Conservation (phyloP, 2,113 vertebrate genomes). For the Corynorhinus townsendii region DNA sequence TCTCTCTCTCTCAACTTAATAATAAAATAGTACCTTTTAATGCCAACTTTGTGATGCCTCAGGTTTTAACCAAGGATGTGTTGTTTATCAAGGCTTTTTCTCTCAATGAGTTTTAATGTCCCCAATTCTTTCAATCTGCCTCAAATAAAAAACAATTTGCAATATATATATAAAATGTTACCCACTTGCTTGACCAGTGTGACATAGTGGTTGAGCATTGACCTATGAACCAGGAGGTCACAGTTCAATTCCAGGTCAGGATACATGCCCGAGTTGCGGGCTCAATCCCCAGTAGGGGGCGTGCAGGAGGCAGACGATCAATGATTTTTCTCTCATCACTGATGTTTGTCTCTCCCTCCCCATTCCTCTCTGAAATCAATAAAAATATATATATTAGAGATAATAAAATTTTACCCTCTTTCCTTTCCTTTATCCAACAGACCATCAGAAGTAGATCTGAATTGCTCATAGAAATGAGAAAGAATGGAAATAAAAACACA, state of each 20-base stretch:
- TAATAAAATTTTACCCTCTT: not conserved
- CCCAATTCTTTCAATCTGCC: not conserved
- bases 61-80: not conserved
- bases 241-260: no score
- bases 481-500: not conserved
- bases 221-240: no score
- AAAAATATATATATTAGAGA: no score
- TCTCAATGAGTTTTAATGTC: not conserved
- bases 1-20: not conserved
- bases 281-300: no score
- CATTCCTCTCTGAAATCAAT: no score
- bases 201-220: no score
- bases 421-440: not conserved
- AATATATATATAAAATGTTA: not conserved
- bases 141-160: not conserved
- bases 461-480: not conserved
- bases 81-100: not conserved
- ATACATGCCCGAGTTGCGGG: no score
- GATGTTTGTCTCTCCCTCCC: no score
- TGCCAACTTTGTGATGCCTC: not conserved
- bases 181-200: no score
- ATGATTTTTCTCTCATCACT: no score
- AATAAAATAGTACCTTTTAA: not conserved
- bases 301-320: no score
- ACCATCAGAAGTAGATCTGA: not conserved